Percentiles rank a stretch among this genome's conserved stretches.
Evolutionary conservation across 1,140 invertebrate genomes (phyloP).

Genomic region (Leptinotarsa lineolata): DNA sequence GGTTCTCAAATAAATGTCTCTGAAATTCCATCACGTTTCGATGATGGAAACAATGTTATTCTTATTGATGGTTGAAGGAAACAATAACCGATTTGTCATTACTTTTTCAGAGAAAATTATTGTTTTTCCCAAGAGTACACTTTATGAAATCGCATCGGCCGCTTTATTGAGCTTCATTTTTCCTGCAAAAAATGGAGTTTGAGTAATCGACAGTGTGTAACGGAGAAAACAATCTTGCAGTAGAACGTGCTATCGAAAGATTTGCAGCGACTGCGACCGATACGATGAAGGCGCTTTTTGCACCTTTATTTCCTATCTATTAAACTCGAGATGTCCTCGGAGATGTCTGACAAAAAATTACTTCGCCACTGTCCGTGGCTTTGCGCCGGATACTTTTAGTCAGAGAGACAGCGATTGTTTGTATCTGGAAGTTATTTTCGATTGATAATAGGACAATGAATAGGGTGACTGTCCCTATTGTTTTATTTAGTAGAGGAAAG

Average conservation of each 20-base stretch:
- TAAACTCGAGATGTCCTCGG: background rate
- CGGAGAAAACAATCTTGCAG: background rate
- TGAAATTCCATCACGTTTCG: background rate
- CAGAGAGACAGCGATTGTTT: no score
- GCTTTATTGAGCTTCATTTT: background rate
- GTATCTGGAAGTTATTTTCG: no score
- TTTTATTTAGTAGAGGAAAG: no score
- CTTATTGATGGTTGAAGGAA: background rate
- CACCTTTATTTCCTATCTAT: background rate
- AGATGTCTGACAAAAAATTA: no score
- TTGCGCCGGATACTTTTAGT: no score
- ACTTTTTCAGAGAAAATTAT: background rate
- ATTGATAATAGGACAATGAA: no score
- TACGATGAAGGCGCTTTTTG: background rate
- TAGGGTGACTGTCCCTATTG: no score
- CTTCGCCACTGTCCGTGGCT: no score
- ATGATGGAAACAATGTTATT: background rate
- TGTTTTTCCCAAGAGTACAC: background rate
- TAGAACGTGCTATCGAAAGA: background rate
- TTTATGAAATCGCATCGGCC: background rate
- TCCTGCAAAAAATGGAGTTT: background rate
- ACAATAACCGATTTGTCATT: background rate
- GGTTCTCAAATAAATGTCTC: no score
- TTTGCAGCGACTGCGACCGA: background rate
- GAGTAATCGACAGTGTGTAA: background rate